Conservation (phyloP, 2,113 vertebrate species). For the Chaetura pelagica region DNA sequence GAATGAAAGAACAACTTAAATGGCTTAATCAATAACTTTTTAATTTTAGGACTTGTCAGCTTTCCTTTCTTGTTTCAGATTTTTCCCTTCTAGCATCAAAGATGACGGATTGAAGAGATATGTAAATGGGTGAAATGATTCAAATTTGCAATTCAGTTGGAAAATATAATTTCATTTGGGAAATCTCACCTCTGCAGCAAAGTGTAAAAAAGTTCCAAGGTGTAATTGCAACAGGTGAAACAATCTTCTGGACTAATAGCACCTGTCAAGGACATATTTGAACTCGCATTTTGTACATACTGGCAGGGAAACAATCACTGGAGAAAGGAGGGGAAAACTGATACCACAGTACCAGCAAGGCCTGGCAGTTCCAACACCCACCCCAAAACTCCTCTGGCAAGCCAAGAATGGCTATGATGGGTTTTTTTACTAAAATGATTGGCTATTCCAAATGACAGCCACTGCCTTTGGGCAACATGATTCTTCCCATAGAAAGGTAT, state of each 20-base stretch:
- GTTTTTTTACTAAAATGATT: neutral
- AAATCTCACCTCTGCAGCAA: conserved; percentile 21
- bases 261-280: neutral
- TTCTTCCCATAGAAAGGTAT: neutral
- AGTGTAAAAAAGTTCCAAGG: neutral
- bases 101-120: conserved; percentile 38
- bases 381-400: neutral
- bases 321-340: neutral
- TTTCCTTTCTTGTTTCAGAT: conserved; percentile 13
- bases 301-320: neutral
- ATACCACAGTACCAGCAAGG: neutral
- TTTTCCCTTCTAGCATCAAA: conserved; percentile 16
- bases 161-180: conserved; percentile 41
- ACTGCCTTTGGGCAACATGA: neutral
- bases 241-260: neutral
- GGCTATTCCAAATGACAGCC: neutral
- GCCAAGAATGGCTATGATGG: neutral
- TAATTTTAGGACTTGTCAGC: conserved; percentile 66
- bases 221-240: conserved; percentile 21
- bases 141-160: neutral
- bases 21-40: conserved; percentile 57
- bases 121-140: conserved; percentile 30
- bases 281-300: neutral
- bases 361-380: neutral
- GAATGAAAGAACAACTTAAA: conserved; percentile 62